These are phyloP conservation scores for Distichodus sexfasciatus DNA, from an alignment of 2,797 vertebrate species.

Conservation along the genomic window DNA sequence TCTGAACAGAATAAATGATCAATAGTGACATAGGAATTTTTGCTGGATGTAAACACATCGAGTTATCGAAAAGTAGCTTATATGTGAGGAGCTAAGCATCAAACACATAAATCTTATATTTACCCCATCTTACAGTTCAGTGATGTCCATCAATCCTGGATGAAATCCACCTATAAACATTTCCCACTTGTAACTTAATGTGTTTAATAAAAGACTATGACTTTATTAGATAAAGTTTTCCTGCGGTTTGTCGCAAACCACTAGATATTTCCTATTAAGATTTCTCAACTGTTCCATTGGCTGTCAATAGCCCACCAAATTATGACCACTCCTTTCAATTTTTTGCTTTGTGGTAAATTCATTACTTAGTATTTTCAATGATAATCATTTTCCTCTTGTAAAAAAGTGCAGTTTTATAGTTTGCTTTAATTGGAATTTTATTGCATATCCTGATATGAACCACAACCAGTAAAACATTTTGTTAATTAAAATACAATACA, in stretches of 20 bases:
- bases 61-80: no score
- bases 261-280: slow-evolving; percentile 22
- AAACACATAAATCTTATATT: no score
- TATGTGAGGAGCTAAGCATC: no score
- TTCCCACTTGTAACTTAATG: slow-evolving; percentile 12
- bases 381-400: slow-evolving; percentile 43
- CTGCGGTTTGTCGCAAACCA: background rate
- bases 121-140: no score
- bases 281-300: slow-evolving; percentile 44
- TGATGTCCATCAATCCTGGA: no score
- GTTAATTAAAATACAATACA: slow-evolving; percentile 35
- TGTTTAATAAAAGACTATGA: slow-evolving; percentile 10
- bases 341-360: slow-evolving; percentile 17
- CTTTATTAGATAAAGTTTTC: slow-evolving; percentile 26
- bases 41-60: no score
- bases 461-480: slow-evolving; percentile 45
- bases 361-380: slow-evolving; percentile 39
- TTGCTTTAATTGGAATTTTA: slow-evolving; percentile 42
- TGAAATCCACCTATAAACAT: background rate
- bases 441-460: slow-evolving; percentile 36
- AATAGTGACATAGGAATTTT: no score
- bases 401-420: slow-evolving; percentile 29
- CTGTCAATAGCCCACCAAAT: slow-evolving; percentile 20
- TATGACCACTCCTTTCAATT: slow-evolving; percentile 29
- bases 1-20: no score